Percentiles rank a stretch among this genome's conserved stretches.
Conservation (phyloP, 2,888 invertebrate species). For the Ochropacha duplaris region DNA sequence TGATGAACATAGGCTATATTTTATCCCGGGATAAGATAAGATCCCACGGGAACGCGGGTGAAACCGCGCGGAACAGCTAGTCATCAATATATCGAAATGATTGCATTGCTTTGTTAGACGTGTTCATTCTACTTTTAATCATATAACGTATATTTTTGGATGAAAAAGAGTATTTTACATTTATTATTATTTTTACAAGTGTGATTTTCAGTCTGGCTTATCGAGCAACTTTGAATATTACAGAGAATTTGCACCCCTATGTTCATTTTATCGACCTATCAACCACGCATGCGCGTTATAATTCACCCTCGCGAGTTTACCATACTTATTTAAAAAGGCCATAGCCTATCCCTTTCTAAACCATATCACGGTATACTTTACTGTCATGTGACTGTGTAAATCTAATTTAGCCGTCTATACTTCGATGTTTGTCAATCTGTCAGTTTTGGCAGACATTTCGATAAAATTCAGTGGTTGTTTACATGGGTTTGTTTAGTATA, state of each 20-base stretch:
- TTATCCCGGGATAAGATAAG: too few species aligned
- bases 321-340: constrained; percentile 10
- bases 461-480: constrained; percentile 17
- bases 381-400: background rate
- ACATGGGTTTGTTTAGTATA: constrained; percentile 19
- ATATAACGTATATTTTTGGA: too few species aligned
- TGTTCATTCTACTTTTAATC: too few species aligned
- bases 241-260: background rate
- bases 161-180: too few species aligned
- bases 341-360: constrained; percentile 12
- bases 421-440: background rate
- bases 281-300: constrained; percentile 22
- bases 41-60: too few species aligned
- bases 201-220: too few species aligned
- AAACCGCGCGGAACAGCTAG: too few species aligned
- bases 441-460: constrained; percentile 2
- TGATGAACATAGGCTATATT: too few species aligned
- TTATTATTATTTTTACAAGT: too few species aligned
- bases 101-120: too few species aligned
- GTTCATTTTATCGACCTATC: constrained; percentile 12
- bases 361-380: background rate
- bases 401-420: background rate
- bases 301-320: constrained; percentile 13
- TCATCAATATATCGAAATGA: too few species aligned
- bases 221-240: background rate